Base-by-base conservation (phyloP, 2,888 invertebrate genomes). In the Elmis aenea region DNA sequence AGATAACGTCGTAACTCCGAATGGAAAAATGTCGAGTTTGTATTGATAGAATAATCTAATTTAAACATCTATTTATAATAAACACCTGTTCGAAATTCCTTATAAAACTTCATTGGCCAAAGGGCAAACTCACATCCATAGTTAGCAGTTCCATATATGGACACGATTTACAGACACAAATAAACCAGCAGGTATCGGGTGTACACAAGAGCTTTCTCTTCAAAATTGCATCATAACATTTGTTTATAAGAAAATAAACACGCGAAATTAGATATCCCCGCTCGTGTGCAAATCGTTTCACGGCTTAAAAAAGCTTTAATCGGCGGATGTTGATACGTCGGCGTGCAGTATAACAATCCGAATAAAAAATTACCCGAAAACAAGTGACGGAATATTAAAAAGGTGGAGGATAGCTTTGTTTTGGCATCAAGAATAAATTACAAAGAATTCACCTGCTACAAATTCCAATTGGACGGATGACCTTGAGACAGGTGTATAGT, bases 401-500 rank as follows among this genome's bases (percentile, higher is more conserved):
- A 21, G 18, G 13, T 16, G 18, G 27, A 36, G 32, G 40, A 38
- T 41, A 41, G 33, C 33, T 52, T 48, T 51, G 48, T 51, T 52
- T 50, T 51, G 46, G 46, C 45, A 46, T 38, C 37, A 43, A 41
- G 42, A 48, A 47, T 50, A 51, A 49, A 50, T 45, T 48, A 50
- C 42, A 42, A 34, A 40, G 44, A 53, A 55, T 57, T 51, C 58
- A 58, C 58, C 58, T 58, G 56, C 55, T 50, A 46, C 43, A 45
- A 52, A 55, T 55, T 54, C 55, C 53, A 42, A 54, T 55, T 52
- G 52, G 48, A 46, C 51, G 47, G 51, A 50, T 54, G 58, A 55
- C 58, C 58, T 58, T 57, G 56, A 33, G 51, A 55, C 58, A 55
- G 56, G 58, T 58, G 56, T 36, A 41, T 38, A 41, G 35, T 33